Conservation (phyloP, 1,140 invertebrate species). For the Zaprionus nigranus region DNA sequence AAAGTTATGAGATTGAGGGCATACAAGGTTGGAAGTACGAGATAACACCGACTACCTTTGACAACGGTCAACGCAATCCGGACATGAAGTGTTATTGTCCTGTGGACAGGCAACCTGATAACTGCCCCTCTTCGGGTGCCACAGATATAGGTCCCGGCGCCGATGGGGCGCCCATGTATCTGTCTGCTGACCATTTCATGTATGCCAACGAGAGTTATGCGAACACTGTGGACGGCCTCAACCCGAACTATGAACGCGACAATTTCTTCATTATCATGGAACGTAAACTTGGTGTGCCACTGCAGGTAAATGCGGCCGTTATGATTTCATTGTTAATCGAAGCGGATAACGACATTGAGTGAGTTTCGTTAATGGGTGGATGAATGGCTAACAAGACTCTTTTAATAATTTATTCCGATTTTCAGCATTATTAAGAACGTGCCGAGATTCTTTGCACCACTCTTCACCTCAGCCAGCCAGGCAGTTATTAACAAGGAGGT, state of each 20-base stretch:
- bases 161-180: slow-evolving; percentile 90
- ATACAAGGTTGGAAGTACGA: slow-evolving; percentile 87
- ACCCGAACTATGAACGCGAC: slow-evolving; percentile 89
- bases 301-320: slow-evolving; percentile 88
- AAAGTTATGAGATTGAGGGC: slow-evolving; percentile 83
- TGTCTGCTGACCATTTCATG: slow-evolving; percentile 95
- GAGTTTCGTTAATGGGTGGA: slow-evolving; percentile 65
- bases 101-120: slow-evolving; percentile 68
- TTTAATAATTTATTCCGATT: not conserved
- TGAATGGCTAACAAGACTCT: not conserved
- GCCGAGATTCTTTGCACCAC: slow-evolving; percentile 71
- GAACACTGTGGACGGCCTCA: slow-evolving; percentile 88
- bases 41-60: slow-evolving; percentile 87
- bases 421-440: slow-evolving; percentile 64
- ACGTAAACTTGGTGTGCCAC: slow-evolving; percentile 89
- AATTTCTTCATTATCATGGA: slow-evolving; percentile 90
- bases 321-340: slow-evolving; percentile 90
- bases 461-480: slow-evolving; percentile 69
- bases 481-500: slow-evolving; percentile 59
- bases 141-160: slow-evolving; percentile 89
- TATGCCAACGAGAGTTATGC: slow-evolving; percentile 89
- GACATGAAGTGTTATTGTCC: slow-evolving; percentile 86
- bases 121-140: slow-evolving; percentile 85
- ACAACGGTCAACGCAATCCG: slow-evolving; percentile 88
- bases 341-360: slow-evolving; percentile 86